phyloP scores from a whole-genome alignment of 2,797 vertebrate genomes.

The Helarctos malayanus region DNA sequence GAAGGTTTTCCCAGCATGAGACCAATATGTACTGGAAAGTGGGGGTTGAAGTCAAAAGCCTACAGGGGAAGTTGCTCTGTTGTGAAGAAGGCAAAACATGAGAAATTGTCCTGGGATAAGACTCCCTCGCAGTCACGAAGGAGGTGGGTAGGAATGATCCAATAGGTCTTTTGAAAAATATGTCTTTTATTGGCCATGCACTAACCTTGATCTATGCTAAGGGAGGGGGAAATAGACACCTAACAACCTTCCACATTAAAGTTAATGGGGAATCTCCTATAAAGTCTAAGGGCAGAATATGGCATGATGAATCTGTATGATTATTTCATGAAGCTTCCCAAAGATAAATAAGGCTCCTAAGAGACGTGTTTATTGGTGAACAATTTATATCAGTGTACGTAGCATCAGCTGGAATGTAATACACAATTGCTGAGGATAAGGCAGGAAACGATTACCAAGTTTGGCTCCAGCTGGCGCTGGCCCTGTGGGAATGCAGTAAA shows the following conservation, averaged over 20 bases:
- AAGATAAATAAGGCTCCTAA: slow-evolving; percentile 81
- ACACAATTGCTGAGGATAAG: slow-evolving; percentile 70
- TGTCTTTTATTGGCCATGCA: slow-evolving; percentile 66
- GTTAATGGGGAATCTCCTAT: slow-evolving; percentile 83
- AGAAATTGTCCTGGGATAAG: neutral
- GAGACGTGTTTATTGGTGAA: slow-evolving; percentile 83
- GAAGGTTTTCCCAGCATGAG: neutral
- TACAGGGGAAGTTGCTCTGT: neutral
- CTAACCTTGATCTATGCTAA: slow-evolving; percentile 82
- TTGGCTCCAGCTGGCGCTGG: slow-evolving; percentile 61
- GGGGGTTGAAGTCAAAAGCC: neutral
- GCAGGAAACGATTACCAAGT: slow-evolving; percentile 68
- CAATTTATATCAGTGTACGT: slow-evolving; percentile 80
- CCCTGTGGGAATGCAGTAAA: neutral
- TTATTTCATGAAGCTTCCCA: slow-evolving; percentile 84
- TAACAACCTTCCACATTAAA: slow-evolving; percentile 73
- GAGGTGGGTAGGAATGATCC: neutral
- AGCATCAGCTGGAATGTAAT: slow-evolving; percentile 70
- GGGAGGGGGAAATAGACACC: slow-evolving; percentile 58
- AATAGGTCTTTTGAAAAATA: slow-evolving; percentile 70
- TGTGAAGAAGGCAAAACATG: neutral
- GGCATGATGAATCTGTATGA: slow-evolving; percentile 70
- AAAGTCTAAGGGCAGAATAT: slow-evolving; percentile 74
- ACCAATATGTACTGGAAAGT: neutral
- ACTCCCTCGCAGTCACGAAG: neutral